Base-by-base conservation (phyloP, 1,140 invertebrate species). In the Aphelenchoides fujianensis region DNA sequence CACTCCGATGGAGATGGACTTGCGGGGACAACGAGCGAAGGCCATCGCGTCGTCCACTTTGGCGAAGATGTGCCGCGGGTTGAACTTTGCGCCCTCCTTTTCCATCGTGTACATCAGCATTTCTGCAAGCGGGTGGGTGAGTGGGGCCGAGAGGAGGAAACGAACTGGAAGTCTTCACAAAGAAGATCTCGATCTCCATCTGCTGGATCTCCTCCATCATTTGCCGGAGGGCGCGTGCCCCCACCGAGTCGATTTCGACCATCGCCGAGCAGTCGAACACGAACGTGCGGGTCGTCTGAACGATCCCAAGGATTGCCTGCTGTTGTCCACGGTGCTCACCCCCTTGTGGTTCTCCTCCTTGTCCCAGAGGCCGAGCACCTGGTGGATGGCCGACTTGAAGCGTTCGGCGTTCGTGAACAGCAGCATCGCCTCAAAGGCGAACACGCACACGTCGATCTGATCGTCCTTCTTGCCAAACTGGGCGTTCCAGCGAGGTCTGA, bases 341-440 rank as follows among this genome's bases (percentile, higher is more conserved):
- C 5, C 23, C 34, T 59, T 59, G 7, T 27, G 34, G 12, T 16
- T 23, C 23, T 59, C 19, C 19, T 59, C 55, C 5, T 59, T 59
- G 27, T 70, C 32, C 72, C 72, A 74, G 1, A 16, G 32, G n/a
- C 27, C 28, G 5, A 74, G 57, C 23, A 53, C 35, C 36, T 77
- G 53, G 16, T 57, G 31, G 7, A 72, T 63, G 19, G 31, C 19
- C 57, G 48, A 52, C 31, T 75, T 72, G 74, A 75, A 75, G 23
- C 74, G 72, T 32, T 75, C 74, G 7, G 63, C 74, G 41, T 75
- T 75, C 16, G 74, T 76, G 36, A 75, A 75, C 7, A 75, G 55
- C 1, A 75, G 53, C 19, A 69, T 52, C n/a, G 55, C 27, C 48
- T 75, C 74, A 52, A 75, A 75, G 2, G 69, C 34, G n/a, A 72